These are phyloP conservation scores for Papilio helenus DNA, from an alignment of 1,140 invertebrate genomes.

Conservation along the genomic window DNA sequence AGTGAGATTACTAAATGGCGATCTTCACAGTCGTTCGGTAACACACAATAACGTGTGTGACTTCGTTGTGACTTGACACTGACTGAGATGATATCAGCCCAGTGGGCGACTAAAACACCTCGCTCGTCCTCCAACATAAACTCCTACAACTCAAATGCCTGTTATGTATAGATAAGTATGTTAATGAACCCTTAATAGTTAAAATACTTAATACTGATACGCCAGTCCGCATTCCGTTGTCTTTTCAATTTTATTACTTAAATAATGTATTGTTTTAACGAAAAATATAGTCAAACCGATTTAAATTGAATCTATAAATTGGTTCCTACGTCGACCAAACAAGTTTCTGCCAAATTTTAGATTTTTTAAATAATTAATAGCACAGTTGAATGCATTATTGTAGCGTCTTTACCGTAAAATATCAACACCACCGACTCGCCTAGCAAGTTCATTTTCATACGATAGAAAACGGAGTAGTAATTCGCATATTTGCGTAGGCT, in stretches of 20 bases:
- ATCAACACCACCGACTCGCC: not conserved
- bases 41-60: slow-evolving; percentile 1
- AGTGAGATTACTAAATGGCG: not conserved
- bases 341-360: not conserved
- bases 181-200: slow-evolving; percentile 21
- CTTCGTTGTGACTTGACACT: slow-evolving; percentile 16
- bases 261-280: not conserved
- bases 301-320: slow-evolving; percentile 9
- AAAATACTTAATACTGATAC: slow-evolving; percentile 30
- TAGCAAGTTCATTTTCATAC: not conserved
- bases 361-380: not conserved
- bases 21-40: not conserved
- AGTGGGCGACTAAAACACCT: slow-evolving; percentile 47
- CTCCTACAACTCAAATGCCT: slow-evolving; percentile 18
- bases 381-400: not conserved
- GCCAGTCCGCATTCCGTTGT: slow-evolving; percentile 17
- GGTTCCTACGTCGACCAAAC: slow-evolving; percentile 16
- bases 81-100: slow-evolving; percentile 57
- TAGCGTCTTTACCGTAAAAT: not conserved
- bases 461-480: not conserved
- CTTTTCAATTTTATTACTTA: slow-evolving; percentile 23
- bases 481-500: slow-evolving; percentile 11
- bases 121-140: not conserved
- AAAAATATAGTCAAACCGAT: not conserved
- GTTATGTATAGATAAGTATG: slow-evolving; percentile 26